Evolutionary conservation across 2,113 vertebrate species (phyloP), one percentile per base, ranked within the genome.

Genomic region (Phyllostomus hastatus): DNA sequence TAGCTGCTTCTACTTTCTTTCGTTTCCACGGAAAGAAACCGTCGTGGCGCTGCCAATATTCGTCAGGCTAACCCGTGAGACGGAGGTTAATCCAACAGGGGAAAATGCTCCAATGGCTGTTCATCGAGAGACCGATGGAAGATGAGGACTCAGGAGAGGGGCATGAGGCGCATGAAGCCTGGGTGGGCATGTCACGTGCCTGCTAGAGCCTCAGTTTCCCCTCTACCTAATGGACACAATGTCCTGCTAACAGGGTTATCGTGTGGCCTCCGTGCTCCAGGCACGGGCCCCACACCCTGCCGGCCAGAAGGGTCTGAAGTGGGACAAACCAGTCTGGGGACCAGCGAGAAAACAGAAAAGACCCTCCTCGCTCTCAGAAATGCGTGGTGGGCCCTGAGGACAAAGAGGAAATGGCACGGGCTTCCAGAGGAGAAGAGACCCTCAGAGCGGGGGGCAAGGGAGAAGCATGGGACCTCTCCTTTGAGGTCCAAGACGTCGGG

Each of bases 111-210:
- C 0, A 28, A 24, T 8, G 52, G 59, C 41, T 73, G 24, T 67
- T 86, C 31, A 14, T 16, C 43, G 28, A 48, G 79, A 70, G 35
- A 24, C 20, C 10, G 33, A 28, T 8, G 64, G 14, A 59, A 91
- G 76, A 52, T 1, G 4, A 48, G 24, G 9, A 43, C 19, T 20
- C 11, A 61, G 50, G 15, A 35, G 12, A 31, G 5, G 28, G 31
- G 11, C 33, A 26, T 0, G 14, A 83, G 83, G n/a, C 4, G 4
- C 15, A 6, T 6, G 11, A 59, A 31, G 41, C 7, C 6, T 3
- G 33, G 26, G 59, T 11, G 3, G 78, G 52, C 0, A 57, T 19
- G 38, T 26, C 12, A 14, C 24, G 16, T n/a, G n/a, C 31, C 52
- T 10, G 4, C 16, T 33, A 0, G 22, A 15, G 66, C 28, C 66